Base-by-base conservation (phyloP, 1,140 invertebrate genomes). In the Camponotus floridanus region DNA sequence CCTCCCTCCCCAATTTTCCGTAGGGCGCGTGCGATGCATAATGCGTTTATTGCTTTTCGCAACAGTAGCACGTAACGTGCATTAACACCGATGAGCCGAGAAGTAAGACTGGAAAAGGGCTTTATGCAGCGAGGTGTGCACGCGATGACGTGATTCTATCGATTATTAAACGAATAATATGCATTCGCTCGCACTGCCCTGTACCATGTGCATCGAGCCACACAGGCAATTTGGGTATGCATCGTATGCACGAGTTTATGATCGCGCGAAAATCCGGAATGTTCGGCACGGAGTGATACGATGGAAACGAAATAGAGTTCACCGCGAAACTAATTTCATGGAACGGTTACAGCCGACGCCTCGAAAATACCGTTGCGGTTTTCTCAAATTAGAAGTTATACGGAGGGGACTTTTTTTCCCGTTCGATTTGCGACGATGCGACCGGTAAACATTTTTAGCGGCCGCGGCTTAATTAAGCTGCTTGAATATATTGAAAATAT, bases 141-240 rank as follows among this genome's bases (percentile, higher is more conserved):
- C 92, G 92, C 92, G 92, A 93, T 93, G 91, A 93, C 92, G 91
- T 92, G 92, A 92, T 93, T 92, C 92, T 91, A 93, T 93, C 92
- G 92, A 93, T 93, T 93, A 93, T 93, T 91, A 93, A 92, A 93
- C 91, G 91, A 93, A 93, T 93, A 93, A 92, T 93, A 91, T 93
- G 90, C 90, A 87, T 88, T 91, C 91, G 88, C 88, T 90, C 86
- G 89, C 88, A 90, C 89, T 89, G 89, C 86, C 89, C 88, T 90
- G 89, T 90, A 90, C 89, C 89, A 90, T 90, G 89, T 90, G 89
- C 89, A 90, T 90, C 89, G 88, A 88, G 78, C 86, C 88, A 88
- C 88, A 87, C 88, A 83, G 88, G 89, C 88, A 91, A 91, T 91
- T 91, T 90, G 83, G 87, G 89, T 90, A 90, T 90, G 89, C 88